Base-by-base conservation (phyloP, 2,888 invertebrate species). In the Thereva unica region DNA sequence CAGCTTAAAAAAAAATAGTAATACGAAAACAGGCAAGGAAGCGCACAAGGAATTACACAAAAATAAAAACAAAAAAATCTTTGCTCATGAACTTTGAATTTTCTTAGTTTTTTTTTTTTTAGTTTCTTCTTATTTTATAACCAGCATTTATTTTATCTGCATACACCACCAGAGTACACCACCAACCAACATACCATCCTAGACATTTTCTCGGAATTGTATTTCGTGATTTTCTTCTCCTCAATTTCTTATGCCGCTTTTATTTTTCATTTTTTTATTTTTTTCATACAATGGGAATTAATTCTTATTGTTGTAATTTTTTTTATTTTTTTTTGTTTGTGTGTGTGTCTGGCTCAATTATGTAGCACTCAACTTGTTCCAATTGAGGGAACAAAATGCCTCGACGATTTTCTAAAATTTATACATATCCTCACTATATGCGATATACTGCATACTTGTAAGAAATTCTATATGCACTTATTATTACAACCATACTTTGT, bases 301-400 rank as follows among this genome's bases (percentile, higher is more conserved):
- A 47, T 59, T 59, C 49, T 38, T 38, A 59, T 47, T 59, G 47
- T 59, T 23, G n/a, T 38, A 49, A 47, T 40, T 38, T 59, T 37
- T 59, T 2, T 23, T 23, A 2, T 23, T 23, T 23, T 23, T n/a
- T n/a, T n/a, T n/a, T n/a, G n/a, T n/a, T n/a, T n/a, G n/a, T n/a
- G n/a, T n/a, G n/a, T n/a, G n/a, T 23, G 23, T 23, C 1, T 23
- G 49, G 49, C 47, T 59, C 59, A 59, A 59, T 59, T 59, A 59
- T 23, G 23, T 23, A 23, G 23, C 23, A 37, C 6, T 38, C 37
- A 38, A 47, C 47, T 59, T 59, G 49, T 49, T 59, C 47, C 59
- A 59, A 59, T 59, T 49, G 59, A 56, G 34, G 35, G 44, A 56
- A 56, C 56, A 55, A 40, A 55, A 42, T 55, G 10, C 55, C 34